Base-by-base conservation (phyloP, 1,140 invertebrate species). In the Apis cerana region DNA sequence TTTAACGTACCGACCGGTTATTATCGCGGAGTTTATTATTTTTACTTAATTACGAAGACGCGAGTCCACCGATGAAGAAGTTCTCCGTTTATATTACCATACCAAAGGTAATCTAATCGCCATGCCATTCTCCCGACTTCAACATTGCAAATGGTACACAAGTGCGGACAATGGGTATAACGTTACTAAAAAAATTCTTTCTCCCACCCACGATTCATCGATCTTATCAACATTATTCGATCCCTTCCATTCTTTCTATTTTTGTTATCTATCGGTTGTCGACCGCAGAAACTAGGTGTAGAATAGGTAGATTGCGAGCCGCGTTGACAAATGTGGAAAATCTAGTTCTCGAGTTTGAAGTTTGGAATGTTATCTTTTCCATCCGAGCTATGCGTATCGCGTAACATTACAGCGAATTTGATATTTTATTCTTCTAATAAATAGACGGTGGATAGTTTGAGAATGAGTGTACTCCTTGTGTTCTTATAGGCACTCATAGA, bases 241-340 rank as follows among this genome's bases (percentile, higher is more conserved):
- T 75, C 72, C n/a, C 58, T 27, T 56, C 71, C 21, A 65, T 72
- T 50, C 19, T 19, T n/a, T 17, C 8, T 23, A 71, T 33, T 54
- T 62, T 64, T 48, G 58, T 48, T 33, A 23, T 62, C 27, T 54
- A 19, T 23, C 69, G 21, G 23, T 58, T 48, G 23, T 58, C 54
- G 54, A 75, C 79, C 72, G 12, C 71, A 75, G 43, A 75, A 81
- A 65, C 70, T 65, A 75, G 79, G 61, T n/a, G 70, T 67, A 43
- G 77, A 64, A 69, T 54, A 23, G 43, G 21, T 17, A 48, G 23
- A 61, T 27, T 19, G 13, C 12, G 23, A 43, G 17, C 77, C 68
- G 12, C 27, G 7, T 21, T 43, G 61, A 33, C 79, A 54, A 80
- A 80, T 50, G 33, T 58, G 67, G 79, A 56, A 56, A 75, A 65